Base-by-base conservation (phyloP, 2,113 vertebrate species). In the Tychaedon coryphoeus region DNA sequence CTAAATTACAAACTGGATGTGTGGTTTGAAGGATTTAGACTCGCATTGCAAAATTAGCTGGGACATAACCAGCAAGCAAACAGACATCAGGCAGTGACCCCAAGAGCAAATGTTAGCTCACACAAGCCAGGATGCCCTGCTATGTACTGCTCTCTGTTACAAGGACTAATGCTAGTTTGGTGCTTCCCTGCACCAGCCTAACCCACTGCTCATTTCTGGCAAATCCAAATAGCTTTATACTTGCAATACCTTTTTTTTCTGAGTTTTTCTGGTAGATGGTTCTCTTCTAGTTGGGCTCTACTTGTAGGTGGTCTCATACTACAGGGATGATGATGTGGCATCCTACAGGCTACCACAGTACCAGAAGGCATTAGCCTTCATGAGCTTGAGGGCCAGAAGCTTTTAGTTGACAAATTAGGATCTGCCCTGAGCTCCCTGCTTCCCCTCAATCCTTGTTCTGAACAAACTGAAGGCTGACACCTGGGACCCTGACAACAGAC, bases 1-100 rank as follows among this genome's bases (percentile, higher is more conserved):
- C 90, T 83, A 90, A 86, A 91, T 89, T 88, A 93, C 71, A 74
- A 86, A 91, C 11, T 90, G 53, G 61, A 56, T 80, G 45, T 64
- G 77, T 0, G 11, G 73, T 77, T 94, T 93, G 83, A 88, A 91
- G 64, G 75, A 88, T 84, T 93, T 79, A 70, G 36, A 73, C 60
- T 90, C 0, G 0, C 40, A 15, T 51, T 74, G 67, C 64, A 92
- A 88, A 93, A 95, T 86, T 64, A 88, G 77, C 65, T 76, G 83
- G 74, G 61, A 93, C 64, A 42, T 42, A 92, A 90, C 45, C 71
- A 60, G 62, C n/a, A 69, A 90, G 86, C 43, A 90, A 95, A 73
- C 42, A 95, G 86, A 86, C 36, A 48, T 54, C 34, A 62, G 13
- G 19, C 36, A 80, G 74, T 82, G 50, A 91, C 87, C 67, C 60